A percentile compares a stretch with the other conserved stretches of the same genome.
phyloP scores from a whole-genome alignment of 2,113 vertebrate species.

The Cebidichthys violaceus region DNA sequence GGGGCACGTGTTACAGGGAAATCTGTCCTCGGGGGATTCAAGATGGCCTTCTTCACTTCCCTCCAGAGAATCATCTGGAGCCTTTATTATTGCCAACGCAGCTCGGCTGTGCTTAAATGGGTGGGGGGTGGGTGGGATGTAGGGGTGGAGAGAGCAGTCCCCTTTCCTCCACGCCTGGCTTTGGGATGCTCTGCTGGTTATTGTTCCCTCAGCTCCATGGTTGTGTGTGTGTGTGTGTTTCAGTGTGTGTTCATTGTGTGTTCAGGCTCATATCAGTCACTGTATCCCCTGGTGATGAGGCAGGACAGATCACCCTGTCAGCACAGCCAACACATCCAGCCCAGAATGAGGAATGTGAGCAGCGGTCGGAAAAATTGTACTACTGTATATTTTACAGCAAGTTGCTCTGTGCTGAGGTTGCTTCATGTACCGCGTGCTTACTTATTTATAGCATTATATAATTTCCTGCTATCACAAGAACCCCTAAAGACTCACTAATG shows the following conservation, averaged over 20 bases:
- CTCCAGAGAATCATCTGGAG: slow-evolving; percentile 65
- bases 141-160: slow-evolving; percentile 52
- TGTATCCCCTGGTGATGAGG: slow-evolving; percentile 65
- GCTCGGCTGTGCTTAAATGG: slow-evolving; percentile 56
- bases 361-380: slow-evolving; percentile 41
- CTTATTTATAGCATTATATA: slow-evolving; percentile 71
- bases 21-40: slow-evolving; percentile 66
- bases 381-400: slow-evolving; percentile 54
- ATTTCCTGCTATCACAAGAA: slow-evolving; percentile 33
- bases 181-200: slow-evolving; percentile 67
- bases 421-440: slow-evolving; percentile 28
- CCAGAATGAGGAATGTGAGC: slow-evolving; percentile 54
- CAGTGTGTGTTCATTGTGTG: slow-evolving; percentile 56
- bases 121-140: slow-evolving; percentile 41
- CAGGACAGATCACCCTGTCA: slow-evolving; percentile 68
- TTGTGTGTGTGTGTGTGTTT: slow-evolving; percentile 40
- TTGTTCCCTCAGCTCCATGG: slow-evolving; percentile 62
- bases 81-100: slow-evolving; percentile 71
- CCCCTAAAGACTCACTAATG: slow-evolving; percentile 31
- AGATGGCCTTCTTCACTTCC: slow-evolving; percentile 48
- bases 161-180: slow-evolving; percentile 56
- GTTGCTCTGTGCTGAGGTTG: slow-evolving; percentile 41
- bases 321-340: slow-evolving; percentile 63
- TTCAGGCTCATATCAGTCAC: slow-evolving; percentile 70
- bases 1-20: slow-evolving; percentile 43